phyloP scores from a whole-genome alignment of 2,888 invertebrate species.

The Drosophila nigricruria region DNA sequence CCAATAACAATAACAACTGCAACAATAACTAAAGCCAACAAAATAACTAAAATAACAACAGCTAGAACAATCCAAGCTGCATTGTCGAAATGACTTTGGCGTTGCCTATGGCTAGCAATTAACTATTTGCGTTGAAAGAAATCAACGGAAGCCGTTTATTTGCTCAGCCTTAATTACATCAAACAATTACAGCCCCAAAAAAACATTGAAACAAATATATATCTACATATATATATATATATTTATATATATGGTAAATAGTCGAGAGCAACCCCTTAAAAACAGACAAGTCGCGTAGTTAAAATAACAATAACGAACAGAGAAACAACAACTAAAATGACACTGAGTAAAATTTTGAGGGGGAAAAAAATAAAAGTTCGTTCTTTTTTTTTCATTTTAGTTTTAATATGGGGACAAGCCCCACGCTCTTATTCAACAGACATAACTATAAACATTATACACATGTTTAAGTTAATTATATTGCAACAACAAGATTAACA shows the following conservation, averaged over 20 bases:
- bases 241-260: conserved; percentile 8
- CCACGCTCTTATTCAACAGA: conserved; percentile 44
- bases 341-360: conserved; percentile 28
- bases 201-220: conserved; percentile 38
- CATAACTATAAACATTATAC: conserved; percentile 75
- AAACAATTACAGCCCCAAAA: conserved; percentile 67
- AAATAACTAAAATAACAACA: conserved; percentile 27
- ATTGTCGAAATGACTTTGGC: conserved; percentile 56
- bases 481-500: conserved; percentile 49
- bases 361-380: conserved; percentile 3
- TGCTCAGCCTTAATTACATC: conserved; percentile 80
- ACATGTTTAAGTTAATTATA: conserved; percentile 80
- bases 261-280: conserved; percentile 46
- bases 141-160: conserved; percentile 81
- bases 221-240: conserved; percentile 2
- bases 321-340: conserved; percentile 49
- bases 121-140: conserved; percentile 80
- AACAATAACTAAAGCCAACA: conserved; percentile 31
- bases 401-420: conserved; percentile 65
- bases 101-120: conserved; percentile 71
- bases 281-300: conserved; percentile 24
- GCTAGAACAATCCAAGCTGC: conserved; percentile 58
- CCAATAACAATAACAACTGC: conserved; percentile 5
- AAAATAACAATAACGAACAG: conserved; percentile 40
- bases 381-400: conserved; percentile 45